Percentiles rank a stretch among this genome's conserved stretches.
These are phyloP conservation scores for Cantharis rustica DNA, from an alignment of 2,888 invertebrate species.

Conservation along the genomic window DNA sequence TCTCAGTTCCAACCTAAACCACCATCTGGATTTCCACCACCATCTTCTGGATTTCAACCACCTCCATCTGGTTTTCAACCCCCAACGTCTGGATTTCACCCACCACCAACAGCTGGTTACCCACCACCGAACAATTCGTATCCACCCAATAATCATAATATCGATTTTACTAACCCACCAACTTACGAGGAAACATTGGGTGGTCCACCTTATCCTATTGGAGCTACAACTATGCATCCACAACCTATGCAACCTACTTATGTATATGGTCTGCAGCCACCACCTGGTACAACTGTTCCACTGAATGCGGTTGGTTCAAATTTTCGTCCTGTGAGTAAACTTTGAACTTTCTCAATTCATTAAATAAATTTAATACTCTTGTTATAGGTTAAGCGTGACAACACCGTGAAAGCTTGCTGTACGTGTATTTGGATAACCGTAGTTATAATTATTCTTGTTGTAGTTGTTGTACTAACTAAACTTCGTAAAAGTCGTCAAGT, in stretches of 20 bases:
- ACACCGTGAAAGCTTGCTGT: background rate
- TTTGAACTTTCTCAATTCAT: background rate
- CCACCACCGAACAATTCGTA: background rate
- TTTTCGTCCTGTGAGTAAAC: constrained; percentile 6
- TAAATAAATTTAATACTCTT: background rate
- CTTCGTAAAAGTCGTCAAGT: background rate
- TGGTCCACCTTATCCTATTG: background rate
- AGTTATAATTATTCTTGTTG: background rate
- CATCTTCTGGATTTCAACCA: background rate
- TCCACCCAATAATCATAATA: background rate
- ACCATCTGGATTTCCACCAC: background rate
- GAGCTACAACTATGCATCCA: background rate
- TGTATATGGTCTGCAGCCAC: background rate
- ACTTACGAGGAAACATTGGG: background rate
- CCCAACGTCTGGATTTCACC: background rate
- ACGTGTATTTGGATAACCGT: background rate
- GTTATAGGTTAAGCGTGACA: background rate
- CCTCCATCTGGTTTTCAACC: background rate
- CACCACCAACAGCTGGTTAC: background rate
- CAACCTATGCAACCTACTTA: background rate
- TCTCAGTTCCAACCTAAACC: background rate
- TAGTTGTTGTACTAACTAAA: background rate
- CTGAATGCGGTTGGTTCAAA: constrained; percentile 7
- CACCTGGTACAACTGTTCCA: background rate
- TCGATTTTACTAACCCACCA: background rate